phyloP scores from a whole-genome alignment of 2,888 invertebrate species.

The Rotaria socialis region DNA sequence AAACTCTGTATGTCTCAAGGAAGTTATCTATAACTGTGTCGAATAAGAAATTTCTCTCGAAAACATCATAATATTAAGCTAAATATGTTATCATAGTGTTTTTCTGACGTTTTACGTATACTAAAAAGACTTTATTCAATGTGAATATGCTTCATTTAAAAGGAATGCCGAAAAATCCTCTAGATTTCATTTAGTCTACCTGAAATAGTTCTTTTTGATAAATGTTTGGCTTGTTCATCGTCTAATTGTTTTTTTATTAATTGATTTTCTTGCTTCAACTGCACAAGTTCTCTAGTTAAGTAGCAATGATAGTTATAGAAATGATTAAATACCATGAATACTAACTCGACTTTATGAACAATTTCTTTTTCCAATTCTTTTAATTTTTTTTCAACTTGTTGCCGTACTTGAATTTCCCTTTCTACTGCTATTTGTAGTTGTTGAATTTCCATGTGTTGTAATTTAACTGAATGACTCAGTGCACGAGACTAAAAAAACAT shows the following conservation, averaged over 20 bases:
- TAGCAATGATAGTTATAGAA: neutral
- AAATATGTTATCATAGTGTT: no score
- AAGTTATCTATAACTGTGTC: no score
- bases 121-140: no score
- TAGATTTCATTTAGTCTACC: neutral
- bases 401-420: constrained; percentile 93
- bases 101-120: no score
- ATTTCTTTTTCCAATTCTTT: constrained; percentile 81
- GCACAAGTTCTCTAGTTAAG: neutral
- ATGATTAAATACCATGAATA: constrained; percentile 46
- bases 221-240: neutral
- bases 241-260: neutral
- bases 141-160: no score
- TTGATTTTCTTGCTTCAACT: constrained; percentile 37
- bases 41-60: no score
- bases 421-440: constrained; percentile 76
- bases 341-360: constrained; percentile 81
- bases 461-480: constrained; percentile 85
- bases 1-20: no score
- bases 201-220: neutral
- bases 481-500: constrained; percentile 69
- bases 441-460: constrained; percentile 93
- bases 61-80: no score
- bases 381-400: constrained; percentile 84
- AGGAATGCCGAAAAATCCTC: no score